Conservation (phyloP, 1,140 invertebrate species). For the Psilanteris sp. region DNA sequence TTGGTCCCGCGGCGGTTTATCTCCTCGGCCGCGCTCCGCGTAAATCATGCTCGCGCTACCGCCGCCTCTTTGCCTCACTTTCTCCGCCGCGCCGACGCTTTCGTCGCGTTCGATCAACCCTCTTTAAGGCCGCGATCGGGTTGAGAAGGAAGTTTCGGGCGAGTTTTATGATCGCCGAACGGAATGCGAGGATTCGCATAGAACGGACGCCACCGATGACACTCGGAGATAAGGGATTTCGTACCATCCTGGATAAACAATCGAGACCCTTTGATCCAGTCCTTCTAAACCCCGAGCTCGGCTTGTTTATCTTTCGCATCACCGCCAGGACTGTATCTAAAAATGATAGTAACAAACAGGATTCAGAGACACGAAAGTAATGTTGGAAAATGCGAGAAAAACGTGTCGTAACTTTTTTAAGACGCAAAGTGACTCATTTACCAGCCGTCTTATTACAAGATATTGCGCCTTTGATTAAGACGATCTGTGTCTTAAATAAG, state of each 20-base stretch:
- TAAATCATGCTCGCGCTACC: conserved; percentile 51
- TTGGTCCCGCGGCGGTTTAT: conserved; percentile 51
- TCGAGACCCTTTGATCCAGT: conserved; percentile 35
- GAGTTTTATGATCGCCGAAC: no score
- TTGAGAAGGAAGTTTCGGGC: no score
- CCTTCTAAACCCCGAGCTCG: conserved; percentile 17
- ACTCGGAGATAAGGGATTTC: conserved; percentile 46
- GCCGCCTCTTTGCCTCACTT: conserved; percentile 38
- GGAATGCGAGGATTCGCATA: conserved; percentile 33
- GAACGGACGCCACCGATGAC: conserved; percentile 24
- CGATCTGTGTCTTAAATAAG: no score
- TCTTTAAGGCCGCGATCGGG: no score
- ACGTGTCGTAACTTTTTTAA: no score
- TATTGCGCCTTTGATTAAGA: no score
- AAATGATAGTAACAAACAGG: no score
- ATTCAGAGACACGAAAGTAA: no score
- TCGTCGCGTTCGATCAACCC: background rate
- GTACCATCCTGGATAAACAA: conserved; percentile 37
- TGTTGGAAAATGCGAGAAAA: no score
- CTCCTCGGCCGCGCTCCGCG: conserved; percentile 38
- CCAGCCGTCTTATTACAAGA: no score
- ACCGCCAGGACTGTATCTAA: conserved; percentile 13
- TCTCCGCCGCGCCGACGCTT: conserved; percentile 32
- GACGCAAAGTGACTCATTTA: no score
- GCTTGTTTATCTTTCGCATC: conserved; percentile 39